A percentile compares a stretch with the other conserved stretches of the same genome.
These are phyloP conservation scores for Latheticus oryzae DNA, from an alignment of 2,888 invertebrate species.

Conservation along the genomic window DNA sequence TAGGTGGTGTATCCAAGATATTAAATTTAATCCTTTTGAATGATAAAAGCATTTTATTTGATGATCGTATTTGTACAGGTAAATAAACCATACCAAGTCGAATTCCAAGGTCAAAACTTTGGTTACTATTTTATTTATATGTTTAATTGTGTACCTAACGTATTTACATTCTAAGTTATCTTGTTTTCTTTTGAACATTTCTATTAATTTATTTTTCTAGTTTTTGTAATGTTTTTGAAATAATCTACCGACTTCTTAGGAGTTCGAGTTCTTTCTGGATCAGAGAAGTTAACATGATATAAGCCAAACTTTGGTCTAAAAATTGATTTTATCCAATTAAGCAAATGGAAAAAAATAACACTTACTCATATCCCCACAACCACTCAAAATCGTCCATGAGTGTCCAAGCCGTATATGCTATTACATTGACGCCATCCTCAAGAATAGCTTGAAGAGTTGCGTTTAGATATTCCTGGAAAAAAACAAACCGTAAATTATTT, in stretches of 20 bases:
- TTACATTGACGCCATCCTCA: constrained; percentile 61
- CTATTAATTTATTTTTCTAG: constrained; percentile 11
- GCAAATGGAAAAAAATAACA: background rate
- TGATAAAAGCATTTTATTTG: no score
- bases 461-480: constrained; percentile 64
- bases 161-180: no score
- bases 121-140: no score
- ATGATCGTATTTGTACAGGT: no score
- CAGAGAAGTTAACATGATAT: constrained; percentile 67
- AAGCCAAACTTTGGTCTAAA: constrained; percentile 62
- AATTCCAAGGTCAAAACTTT: no score
- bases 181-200: no score
- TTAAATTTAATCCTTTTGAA: no score
- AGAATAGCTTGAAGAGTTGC: constrained; percentile 58
- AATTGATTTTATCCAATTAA: constrained; percentile 45
- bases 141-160: no score
- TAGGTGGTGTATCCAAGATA: no score
- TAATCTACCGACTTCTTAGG: constrained; percentile 58
- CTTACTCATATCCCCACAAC: constrained; percentile 65
- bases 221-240: constrained; percentile 20
- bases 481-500: background rate
- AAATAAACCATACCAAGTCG: no score
- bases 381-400: constrained; percentile 64
- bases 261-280: constrained; percentile 65
- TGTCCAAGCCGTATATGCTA: constrained; percentile 64